phyloP scores from a whole-genome alignment of 2,113 vertebrate species.

The Pholis gunnellus region DNA sequence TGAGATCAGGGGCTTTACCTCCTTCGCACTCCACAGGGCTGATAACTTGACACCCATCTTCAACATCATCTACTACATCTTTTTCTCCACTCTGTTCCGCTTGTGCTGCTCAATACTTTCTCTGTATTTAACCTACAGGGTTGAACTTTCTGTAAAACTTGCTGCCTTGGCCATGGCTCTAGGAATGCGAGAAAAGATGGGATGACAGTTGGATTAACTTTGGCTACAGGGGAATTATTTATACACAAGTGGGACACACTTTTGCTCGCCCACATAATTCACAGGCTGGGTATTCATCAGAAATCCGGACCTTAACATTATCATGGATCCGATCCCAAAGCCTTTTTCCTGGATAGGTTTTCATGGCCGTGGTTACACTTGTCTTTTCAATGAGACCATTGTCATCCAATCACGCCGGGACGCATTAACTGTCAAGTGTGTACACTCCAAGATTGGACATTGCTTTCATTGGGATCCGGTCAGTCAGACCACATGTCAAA shows the following conservation, averaged over 20 bases:
- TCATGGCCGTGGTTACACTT: no score
- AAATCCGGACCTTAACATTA: neutral
- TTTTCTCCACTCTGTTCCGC: neutral
- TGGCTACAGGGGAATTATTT: neutral
- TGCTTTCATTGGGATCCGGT: no score
- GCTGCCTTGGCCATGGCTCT: neutral
- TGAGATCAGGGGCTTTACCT: neutral
- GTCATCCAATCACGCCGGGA: no score
- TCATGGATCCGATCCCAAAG: neutral
- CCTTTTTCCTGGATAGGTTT: no score
- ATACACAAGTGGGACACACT: neutral
- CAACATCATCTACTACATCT: neutral
- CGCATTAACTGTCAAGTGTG: no score
- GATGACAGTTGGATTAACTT: neutral
- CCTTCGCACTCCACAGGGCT: neutral
- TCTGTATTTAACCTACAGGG: neutral
- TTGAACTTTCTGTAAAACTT: neutral
- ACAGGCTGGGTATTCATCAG: neutral
- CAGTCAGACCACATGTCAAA: no score
- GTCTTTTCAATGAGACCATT: no score
- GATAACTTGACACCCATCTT: constrained; percentile 2
- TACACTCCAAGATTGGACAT: no score
- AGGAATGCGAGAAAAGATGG: neutral
- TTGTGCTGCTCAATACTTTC: neutral
- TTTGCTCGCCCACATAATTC: neutral